phyloP scores from a whole-genome alignment of 2,113 vertebrate genomes.

The Atlantisia rogersi region DNA sequence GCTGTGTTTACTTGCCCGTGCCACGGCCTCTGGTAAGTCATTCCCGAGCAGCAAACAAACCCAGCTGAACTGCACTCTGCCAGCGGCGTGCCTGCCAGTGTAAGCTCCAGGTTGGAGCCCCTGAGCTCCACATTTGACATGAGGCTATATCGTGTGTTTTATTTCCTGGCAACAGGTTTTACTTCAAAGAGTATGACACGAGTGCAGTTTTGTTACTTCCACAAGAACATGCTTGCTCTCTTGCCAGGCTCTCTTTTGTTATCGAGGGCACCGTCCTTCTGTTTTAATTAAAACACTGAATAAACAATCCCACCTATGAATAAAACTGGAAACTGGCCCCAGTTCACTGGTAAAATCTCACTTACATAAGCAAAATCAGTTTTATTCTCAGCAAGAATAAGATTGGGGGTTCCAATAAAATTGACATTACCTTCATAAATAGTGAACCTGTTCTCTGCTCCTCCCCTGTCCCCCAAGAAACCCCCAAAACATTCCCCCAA shows the following conservation, averaged over 20 bases:
- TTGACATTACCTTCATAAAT: background rate
- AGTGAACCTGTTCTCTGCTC: background rate
- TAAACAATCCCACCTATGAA: background rate
- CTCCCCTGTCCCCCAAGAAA: too few species aligned
- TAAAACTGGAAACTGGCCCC: background rate
- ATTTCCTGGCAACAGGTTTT: background rate
- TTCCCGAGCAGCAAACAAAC: background rate
- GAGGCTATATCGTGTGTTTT: background rate
- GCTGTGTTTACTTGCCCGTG: background rate
- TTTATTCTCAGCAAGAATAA: background rate
- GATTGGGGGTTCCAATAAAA: background rate
- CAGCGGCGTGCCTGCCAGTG: fast-evolving
- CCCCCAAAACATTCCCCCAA: too few species aligned
- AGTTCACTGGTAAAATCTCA: background rate
- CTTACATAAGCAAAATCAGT: background rate
- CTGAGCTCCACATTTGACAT: background rate
- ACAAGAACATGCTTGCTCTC: background rate
- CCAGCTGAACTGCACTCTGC: background rate
- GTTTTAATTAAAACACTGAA: background rate
- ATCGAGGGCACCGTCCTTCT: background rate
- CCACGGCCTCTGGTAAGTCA: background rate
- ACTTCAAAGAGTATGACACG: background rate
- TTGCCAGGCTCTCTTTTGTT: background rate
- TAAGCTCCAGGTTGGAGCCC: background rate
- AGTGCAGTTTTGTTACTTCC: background rate